phyloP scores from a whole-genome alignment of 2,888 invertebrate genomes.

The Germaria angustata region DNA sequence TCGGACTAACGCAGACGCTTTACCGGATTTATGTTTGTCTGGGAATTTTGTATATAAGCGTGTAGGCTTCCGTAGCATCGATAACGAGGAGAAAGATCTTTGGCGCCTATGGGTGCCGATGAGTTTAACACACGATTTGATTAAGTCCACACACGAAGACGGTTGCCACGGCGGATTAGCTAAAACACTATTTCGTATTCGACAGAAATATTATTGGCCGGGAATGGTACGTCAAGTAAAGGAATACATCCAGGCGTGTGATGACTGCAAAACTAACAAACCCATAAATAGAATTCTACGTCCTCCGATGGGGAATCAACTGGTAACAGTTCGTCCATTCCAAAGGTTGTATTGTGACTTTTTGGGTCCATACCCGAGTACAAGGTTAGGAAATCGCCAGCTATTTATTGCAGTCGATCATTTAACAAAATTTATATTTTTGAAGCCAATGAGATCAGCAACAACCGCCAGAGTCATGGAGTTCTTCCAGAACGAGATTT shows the following conservation, averaged over 20 bases:
- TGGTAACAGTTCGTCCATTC: conserved; percentile 7
- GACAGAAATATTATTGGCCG: conserved; percentile 37
- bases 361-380: conserved; percentile 25
- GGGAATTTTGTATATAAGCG: conserved; percentile 28
- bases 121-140: not conserved
- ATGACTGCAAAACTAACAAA: conserved; percentile 22
- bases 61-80: not conserved
- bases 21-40: conserved; percentile 10
- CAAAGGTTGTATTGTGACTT: conserved; percentile 35
- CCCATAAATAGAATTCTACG: not conserved
- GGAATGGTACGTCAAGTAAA: conserved; percentile 1
- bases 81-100: not conserved
- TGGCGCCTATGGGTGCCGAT: conserved; percentile 24
- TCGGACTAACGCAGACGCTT: not conserved
- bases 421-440: conserved; percentile 23
- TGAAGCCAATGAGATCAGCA: conserved; percentile 21
- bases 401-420: conserved; percentile 19
- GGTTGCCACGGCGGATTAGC: not conserved
- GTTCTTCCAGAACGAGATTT: not conserved
- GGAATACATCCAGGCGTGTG: not conserved
- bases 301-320: conserved; percentile 31
- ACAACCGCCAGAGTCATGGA: conserved; percentile 12
- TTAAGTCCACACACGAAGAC: not conserved
- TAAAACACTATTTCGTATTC: conserved; percentile 14
- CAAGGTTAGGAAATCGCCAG: not conserved